Conservation (phyloP, 2,888 invertebrate genomes). For the Lycophotia porphyrea region DNA sequence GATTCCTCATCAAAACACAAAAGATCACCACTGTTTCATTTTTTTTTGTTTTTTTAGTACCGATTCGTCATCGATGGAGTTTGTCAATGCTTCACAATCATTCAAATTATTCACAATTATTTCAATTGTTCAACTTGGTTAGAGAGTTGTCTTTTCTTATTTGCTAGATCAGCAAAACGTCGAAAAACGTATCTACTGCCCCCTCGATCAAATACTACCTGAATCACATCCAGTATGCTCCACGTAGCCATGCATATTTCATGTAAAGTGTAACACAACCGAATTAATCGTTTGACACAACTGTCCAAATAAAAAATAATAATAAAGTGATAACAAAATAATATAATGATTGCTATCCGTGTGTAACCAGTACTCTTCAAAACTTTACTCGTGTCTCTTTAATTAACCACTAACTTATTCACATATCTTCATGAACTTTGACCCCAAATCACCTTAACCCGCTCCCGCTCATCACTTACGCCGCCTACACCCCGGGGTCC, state of each 20-base stretch:
- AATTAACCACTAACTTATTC: neutral
- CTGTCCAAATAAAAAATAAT: neutral
- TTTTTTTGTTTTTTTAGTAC: too few relatives aligned
- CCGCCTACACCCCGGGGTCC: slow-evolving; percentile 44
- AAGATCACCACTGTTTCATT: too few relatives aligned
- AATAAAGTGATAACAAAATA: too few relatives aligned
- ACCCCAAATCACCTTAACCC: slow-evolving; percentile 9
- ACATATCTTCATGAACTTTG: neutral
- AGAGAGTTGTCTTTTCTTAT: neutral
- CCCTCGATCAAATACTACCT: too few relatives aligned
- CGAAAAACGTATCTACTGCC: neutral
- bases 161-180: neutral
- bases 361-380: neutral
- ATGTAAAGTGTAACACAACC: neutral
- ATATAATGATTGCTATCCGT: too few relatives aligned
- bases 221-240: neutral
- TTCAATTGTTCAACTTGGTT: neutral
- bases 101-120: too few relatives aligned
- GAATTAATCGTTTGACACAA: neutral
- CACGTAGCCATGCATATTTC: neutral
- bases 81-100: neutral
- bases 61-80: too few relatives aligned
- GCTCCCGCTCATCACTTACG: slow-evolving; percentile 36
- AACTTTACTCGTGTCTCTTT: too few relatives aligned
- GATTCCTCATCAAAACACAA: too few relatives aligned